Evolutionary conservation across 2,113 vertebrate genomes (phyloP).

Genomic region (Vulpes vulpes): DNA sequence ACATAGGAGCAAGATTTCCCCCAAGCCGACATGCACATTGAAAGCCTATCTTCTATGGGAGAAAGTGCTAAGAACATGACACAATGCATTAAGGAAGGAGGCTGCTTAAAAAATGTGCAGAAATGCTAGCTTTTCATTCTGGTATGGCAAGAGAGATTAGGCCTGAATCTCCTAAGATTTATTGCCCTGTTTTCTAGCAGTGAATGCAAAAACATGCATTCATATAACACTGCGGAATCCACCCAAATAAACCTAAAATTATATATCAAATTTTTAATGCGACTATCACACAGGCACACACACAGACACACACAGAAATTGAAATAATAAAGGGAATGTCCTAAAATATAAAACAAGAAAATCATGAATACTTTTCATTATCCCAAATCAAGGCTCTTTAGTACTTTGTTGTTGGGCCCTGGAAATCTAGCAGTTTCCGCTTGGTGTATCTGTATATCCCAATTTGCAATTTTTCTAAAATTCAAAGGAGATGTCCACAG

Average conservation of each 20-base stretch:
- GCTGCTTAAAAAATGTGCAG: constrained; percentile 73
- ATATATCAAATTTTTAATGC: not conserved
- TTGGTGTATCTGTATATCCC: not conserved
- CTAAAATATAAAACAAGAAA: constrained; percentile 36
- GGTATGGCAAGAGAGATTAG: constrained; percentile 62
- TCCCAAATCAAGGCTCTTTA: not conserved
- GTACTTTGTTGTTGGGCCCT: not conserved
- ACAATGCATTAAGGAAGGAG: constrained; percentile 69
- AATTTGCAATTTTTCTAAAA: constrained; percentile 37
- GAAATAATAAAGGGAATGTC: constrained; percentile 24
- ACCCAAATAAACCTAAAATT: constrained; percentile 55
- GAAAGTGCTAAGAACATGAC: constrained; percentile 66
- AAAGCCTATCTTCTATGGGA: constrained; percentile 64
- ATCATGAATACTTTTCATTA: constrained; percentile 10
- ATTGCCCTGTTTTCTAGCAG: constrained; percentile 64
- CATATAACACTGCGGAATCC: constrained; percentile 9
- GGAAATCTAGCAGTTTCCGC: not conserved
- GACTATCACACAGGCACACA: not conserved
- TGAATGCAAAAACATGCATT: constrained; percentile 61
- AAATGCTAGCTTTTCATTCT: constrained; percentile 65
- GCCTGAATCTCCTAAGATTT: constrained; percentile 63
- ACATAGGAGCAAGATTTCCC: constrained; percentile 65
- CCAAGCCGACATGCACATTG: constrained; percentile 18
- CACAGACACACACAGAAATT: not conserved
- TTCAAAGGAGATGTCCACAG: constrained; percentile 42